Evolutionary conservation across 2,113 vertebrate species (phyloP), one percentile per base, ranked within the genome.

Genomic region (Mormyrus iriodes): DNA sequence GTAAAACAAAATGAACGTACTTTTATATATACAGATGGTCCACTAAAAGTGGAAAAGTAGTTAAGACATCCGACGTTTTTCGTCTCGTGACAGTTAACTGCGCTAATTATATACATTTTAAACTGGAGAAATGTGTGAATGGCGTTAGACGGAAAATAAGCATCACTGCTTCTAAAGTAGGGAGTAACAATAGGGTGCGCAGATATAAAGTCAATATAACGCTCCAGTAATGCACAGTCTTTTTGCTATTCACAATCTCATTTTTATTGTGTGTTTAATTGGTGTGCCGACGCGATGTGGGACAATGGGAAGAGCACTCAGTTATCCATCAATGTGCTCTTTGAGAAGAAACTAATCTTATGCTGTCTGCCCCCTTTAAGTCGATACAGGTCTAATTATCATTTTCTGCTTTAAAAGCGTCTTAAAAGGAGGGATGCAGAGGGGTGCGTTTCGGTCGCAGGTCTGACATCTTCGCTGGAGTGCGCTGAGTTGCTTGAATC

Each of bases 301-400:
- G 39, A 53, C 35, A 88, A 88, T 39, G 10, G 58, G 52, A 58
- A 42, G 35, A 58, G 39, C 31, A 19, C 53, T 24, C 21, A 13
- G 55, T 61, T 46, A 24, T 4, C 55, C 86, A 65, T 65, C 58
- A 79, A 17, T 79, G 73, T 39, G 17, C 10, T 42, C 35, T 39
- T 86, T 88, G 89, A 87, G 84, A 92, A 93, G 88, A 85, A 90
- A 85, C 88, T 84, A 92, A 92, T 83, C 82, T 86, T 69, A 39
- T 44, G 21, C 42, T 27, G 21, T 53, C 49, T 17, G 31, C 51
- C 5, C 86, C 35, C 53, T 53, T 88, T 65, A 88, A 88, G 73
- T 79, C 73, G 42, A 79, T 79, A 79, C 73, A 35, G 73, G 73
- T 42, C 13, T 61, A 46, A 88, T 65, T 65, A 61, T 46, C 21